These are phyloP conservation scores for Arctopsyche grandis DNA, from an alignment of 1,140 invertebrate species.

Conservation along the genomic window DNA sequence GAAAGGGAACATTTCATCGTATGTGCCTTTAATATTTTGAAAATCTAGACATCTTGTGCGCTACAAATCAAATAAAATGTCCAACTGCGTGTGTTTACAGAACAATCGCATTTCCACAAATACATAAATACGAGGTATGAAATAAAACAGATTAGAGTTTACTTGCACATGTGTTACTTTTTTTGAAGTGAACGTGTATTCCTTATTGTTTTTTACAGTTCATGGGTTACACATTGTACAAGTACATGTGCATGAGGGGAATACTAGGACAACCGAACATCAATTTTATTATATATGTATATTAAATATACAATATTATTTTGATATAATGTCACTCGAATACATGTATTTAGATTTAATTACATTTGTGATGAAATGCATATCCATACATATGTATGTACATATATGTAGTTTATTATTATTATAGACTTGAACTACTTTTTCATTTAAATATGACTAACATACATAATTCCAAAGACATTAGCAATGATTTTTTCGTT, in stretches of 20 bases:
- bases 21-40: slow-evolving; percentile 3
- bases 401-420: too few species aligned
- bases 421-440: too few species aligned
- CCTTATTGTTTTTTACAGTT: slow-evolving; percentile 41
- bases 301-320: too few species aligned
- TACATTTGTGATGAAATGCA: too few species aligned
- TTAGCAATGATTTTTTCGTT: too few species aligned
- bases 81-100: not conserved
- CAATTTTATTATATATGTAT: too few species aligned
- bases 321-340: too few species aligned
- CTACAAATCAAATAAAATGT: not conserved
- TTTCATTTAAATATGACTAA: too few species aligned
- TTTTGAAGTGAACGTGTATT: slow-evolving; percentile 25
- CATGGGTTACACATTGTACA: slow-evolving; percentile 40
- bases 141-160: slow-evolving; percentile 35
- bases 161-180: slow-evolving; percentile 31
- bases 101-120: slow-evolving; percentile 24
- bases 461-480: too few species aligned
- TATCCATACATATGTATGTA: too few species aligned
- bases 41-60: not conserved
- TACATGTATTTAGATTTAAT: too few species aligned
- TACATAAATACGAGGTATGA: slow-evolving; percentile 22
- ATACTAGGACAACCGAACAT: not conserved
- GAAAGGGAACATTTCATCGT: too few species aligned
- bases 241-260: slow-evolving; percentile 17